A percentile compares a stretch with the other conserved stretches of the same genome.
These are phyloP conservation scores for Leuctra nigra DNA, from an alignment of 2,888 invertebrate genomes.

Conservation along the genomic window DNA sequence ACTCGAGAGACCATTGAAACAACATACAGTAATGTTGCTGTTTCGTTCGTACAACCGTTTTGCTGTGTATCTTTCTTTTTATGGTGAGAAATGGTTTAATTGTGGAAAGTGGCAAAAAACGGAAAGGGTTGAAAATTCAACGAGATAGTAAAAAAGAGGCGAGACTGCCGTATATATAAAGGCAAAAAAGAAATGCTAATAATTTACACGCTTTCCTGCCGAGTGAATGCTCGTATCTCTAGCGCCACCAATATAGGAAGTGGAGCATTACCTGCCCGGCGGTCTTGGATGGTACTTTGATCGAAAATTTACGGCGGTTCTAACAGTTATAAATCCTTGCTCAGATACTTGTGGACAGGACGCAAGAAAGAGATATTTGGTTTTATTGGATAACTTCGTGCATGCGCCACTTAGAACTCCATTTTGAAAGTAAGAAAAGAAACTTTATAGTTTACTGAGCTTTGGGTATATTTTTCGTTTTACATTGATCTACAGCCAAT, in stretches of 20 bases:
- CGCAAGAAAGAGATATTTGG: slow-evolving; percentile 15
- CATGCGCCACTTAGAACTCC: too few species aligned
- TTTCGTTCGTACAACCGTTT: too few species aligned
- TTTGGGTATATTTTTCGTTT: too few species aligned
- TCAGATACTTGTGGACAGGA: slow-evolving; percentile 19
- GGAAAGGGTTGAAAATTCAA: slow-evolving; percentile 14
- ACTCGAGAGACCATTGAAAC: too few species aligned
- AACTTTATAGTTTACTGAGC: too few species aligned
- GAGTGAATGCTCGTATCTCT: slow-evolving; percentile 13
- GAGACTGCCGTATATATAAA: slow-evolving; percentile 4
- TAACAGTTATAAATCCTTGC: slow-evolving; percentile 20
- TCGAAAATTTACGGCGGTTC: slow-evolving; percentile 21
- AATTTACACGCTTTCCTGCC: neutral
- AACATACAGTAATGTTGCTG: too few species aligned
- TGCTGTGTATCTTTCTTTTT: neutral
- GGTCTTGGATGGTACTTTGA: slow-evolving; percentile 20
- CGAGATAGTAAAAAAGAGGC: slow-evolving; percentile 6
- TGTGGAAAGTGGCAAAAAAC: slow-evolving; percentile 18
- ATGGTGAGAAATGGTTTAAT: slow-evolving; percentile 14
- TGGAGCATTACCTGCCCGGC: slow-evolving; percentile 19
- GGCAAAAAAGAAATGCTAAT: slow-evolving; percentile 16
- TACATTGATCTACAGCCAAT: too few species aligned
- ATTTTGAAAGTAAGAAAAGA: too few species aligned
- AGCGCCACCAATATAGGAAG: slow-evolving; percentile 14
- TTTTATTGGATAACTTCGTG: slow-evolving; percentile 23